phyloP scores from a whole-genome alignment of 2,113 vertebrate species.

The Clarias macrocephalus region DNA sequence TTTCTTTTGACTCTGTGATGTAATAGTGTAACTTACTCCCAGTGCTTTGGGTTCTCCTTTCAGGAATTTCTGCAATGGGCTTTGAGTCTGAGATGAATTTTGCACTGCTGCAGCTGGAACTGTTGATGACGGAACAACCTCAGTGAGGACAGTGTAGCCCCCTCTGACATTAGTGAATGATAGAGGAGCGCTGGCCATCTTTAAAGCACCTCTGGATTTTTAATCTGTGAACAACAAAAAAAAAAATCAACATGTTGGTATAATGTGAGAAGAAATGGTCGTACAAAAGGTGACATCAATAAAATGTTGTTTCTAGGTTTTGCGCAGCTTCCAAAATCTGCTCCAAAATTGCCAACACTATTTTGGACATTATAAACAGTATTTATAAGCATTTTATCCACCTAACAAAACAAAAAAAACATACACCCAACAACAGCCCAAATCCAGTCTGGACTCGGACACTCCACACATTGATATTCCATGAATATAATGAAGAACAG shows the following conservation, averaged over 20 bases:
- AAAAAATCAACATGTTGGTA: too few relatives aligned
- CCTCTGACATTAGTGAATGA: neutral
- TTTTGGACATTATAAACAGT: too few relatives aligned
- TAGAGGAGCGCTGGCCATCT: neutral
- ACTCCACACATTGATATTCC: too few relatives aligned
- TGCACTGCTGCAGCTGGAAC: neutral
- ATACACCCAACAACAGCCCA: too few relatives aligned
- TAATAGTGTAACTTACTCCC: neutral
- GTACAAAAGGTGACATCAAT: neutral
- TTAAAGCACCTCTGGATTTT: neutral
- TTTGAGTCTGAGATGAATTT: neutral
- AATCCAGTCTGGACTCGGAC: too few relatives aligned
- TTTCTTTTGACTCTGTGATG: neutral
- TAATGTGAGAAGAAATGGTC: too few relatives aligned
- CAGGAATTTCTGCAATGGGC: conserved; percentile 2
- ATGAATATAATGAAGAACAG: too few relatives aligned
- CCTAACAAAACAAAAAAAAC: too few relatives aligned
- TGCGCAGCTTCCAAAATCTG: neutral
- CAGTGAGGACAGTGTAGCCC: conserved; percentile 25
- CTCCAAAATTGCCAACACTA: too few relatives aligned
- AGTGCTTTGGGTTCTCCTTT: conserved; percentile 28
- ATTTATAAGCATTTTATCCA: too few relatives aligned
- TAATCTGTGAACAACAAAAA: neutral
- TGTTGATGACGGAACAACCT: neutral
- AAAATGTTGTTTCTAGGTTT: neutral